Percentiles rank a stretch among this genome's conserved stretches.
Conservation (phyloP, 2,888 invertebrate species). For the Campoplex capitator region DNA sequence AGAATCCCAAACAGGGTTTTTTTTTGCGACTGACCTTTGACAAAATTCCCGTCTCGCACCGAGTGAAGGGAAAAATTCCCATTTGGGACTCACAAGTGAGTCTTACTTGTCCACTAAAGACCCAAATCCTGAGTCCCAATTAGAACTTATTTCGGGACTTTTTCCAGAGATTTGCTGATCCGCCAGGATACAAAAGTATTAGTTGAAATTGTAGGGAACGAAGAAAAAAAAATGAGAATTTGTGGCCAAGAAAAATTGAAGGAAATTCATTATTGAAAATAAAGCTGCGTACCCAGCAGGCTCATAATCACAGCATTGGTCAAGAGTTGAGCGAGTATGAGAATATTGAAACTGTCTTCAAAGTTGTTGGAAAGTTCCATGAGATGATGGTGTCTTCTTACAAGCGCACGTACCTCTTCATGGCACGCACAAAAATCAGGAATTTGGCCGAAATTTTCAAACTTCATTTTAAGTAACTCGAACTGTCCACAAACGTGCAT, state of each 20-base stretch:
- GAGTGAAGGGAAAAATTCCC: too few relatives aligned
- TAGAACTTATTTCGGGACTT: too few relatives aligned
- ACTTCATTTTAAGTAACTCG: constrained; percentile 30
- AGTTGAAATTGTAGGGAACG: too few relatives aligned
- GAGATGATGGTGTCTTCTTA: constrained; percentile 56
- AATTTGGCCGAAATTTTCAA: constrained; percentile 36
- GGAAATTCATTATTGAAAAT: neutral
- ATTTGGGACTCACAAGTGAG: too few relatives aligned
- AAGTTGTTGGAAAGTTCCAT: constrained; percentile 50
- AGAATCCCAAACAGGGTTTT: too few relatives aligned
- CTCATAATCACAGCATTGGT: constrained; percentile 54
- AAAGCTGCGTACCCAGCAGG: constrained; percentile 39
- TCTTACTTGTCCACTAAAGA: too few relatives aligned
- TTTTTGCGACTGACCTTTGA: too few relatives aligned
- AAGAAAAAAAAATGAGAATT: too few relatives aligned
- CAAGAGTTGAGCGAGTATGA: constrained; percentile 57
- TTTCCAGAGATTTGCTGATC: too few relatives aligned
- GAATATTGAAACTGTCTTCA: constrained; percentile 55
- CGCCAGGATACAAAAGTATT: too few relatives aligned
- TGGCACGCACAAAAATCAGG: constrained; percentile 1
- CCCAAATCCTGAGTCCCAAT: too few relatives aligned
- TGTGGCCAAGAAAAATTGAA: neutral
- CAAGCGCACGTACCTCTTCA: constrained; percentile 19
- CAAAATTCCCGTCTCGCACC: too few relatives aligned
- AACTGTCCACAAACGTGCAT: constrained; percentile 64